Evolutionary conservation across 2,888 invertebrate species (phyloP).

Genomic region (Gari tellinella): DNA sequence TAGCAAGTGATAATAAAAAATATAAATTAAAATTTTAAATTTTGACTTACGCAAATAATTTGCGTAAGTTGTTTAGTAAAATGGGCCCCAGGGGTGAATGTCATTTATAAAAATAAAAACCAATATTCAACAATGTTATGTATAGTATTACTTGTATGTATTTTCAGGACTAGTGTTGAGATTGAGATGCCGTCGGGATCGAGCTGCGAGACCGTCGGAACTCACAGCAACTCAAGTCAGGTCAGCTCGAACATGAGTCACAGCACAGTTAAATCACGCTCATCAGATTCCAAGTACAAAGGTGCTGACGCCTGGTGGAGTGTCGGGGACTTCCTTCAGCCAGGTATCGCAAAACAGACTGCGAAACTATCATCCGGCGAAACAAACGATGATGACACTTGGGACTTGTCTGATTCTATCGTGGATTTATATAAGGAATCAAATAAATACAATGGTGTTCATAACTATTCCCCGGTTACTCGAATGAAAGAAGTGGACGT

Average conservation of each 20-base stretch:
- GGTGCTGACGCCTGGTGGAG: constrained; percentile 79
- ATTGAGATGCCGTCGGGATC: constrained; percentile 64
- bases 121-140: too few relatives aligned
- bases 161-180: constrained; percentile 64
- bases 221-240: constrained; percentile 45
- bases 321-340: constrained; percentile 70
- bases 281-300: constrained; percentile 42
- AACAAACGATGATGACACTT: constrained; percentile 78
- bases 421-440: constrained; percentile 79
- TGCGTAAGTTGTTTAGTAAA: too few relatives aligned
- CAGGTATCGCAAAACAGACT: constrained; percentile 64
- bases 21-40: too few relatives aligned
- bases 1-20: too few relatives aligned
- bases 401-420: constrained; percentile 83
- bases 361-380: constrained; percentile 62
- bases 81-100: too few relatives aligned
- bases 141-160: constrained; percentile 7
- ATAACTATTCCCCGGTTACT: constrained; percentile 19
- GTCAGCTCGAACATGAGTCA: constrained; percentile 27
- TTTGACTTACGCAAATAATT: too few relatives aligned
- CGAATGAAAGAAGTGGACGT: constrained; percentile 61
- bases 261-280: constrained; percentile 2
- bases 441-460: constrained; percentile 63
- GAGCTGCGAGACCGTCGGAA: constrained; percentile 54
- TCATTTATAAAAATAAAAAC: too few relatives aligned